Percentiles rank a stretch among this genome's conserved stretches.
These are phyloP conservation scores for Nothura maculosa DNA, from an alignment of 2,797 vertebrate species.

Conservation along the genomic window DNA sequence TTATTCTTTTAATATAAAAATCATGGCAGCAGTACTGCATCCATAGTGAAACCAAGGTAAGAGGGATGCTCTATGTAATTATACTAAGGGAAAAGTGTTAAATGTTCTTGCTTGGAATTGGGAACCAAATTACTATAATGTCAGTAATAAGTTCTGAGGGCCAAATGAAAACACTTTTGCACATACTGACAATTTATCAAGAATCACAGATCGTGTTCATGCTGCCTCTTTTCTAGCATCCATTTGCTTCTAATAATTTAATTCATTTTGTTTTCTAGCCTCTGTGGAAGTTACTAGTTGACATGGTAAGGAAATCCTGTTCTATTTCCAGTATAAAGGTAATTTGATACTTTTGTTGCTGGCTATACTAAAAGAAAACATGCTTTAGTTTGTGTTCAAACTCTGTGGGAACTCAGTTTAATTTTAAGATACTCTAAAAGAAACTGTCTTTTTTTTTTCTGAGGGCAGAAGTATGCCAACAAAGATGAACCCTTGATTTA, in stretches of 20 bases:
- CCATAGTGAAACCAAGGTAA: not conserved
- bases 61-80: not conserved
- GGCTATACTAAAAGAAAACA: not conserved
- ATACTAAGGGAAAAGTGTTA: not conserved
- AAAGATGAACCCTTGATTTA: not conserved
- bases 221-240: not conserved
- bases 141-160: not conserved
- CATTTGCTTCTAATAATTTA: not conserved
- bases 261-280: constrained; percentile 71
- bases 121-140: not conserved
- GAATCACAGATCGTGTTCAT: not conserved
- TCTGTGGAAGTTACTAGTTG: constrained; percentile 86
- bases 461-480: not conserved
- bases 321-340: not conserved
- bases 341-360: not conserved
- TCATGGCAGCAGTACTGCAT: not conserved
- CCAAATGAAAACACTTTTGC: not conserved
- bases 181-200: not conserved
- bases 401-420: not conserved
- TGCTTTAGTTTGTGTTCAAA: not conserved
- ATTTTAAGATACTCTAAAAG: not conserved
- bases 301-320: constrained; percentile 83
- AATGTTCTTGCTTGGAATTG: not conserved
- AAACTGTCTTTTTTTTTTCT: not conserved
- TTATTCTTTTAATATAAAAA: not conserved